These are phyloP conservation scores for Athrips mouffetella DNA, from an alignment of 2,888 invertebrate species.

Conservation along the genomic window DNA sequence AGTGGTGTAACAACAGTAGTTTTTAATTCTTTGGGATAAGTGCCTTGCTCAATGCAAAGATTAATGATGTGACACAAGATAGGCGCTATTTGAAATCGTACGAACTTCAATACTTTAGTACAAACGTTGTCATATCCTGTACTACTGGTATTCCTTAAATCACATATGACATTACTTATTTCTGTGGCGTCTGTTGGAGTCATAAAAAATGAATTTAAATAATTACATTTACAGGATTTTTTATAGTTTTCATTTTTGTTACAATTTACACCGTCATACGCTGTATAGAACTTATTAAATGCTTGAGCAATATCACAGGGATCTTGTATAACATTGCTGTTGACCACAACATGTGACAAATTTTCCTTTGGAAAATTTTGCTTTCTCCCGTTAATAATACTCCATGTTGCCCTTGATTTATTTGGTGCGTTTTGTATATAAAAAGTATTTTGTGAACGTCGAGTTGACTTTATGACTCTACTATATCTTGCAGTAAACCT, in stretches of 20 bases:
- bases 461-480: not conserved
- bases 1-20: not conserved
- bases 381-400: not conserved
- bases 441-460: not conserved
- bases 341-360: not conserved
- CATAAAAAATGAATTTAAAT: not conserved
- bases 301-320: not conserved
- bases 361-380: not conserved
- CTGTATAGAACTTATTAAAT: not conserved
- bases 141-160: not conserved
- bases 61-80: not conserved
- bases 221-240: not conserved
- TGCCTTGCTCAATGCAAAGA: constrained; percentile 2
- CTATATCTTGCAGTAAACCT: not conserved
- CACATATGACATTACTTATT: not conserved
- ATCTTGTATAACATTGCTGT: not conserved
- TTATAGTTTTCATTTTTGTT: not conserved
- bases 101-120: constrained; percentile 1
- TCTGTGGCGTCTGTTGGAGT: not conserved
- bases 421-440: not conserved
- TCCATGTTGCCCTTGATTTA: not conserved
- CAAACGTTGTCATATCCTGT: not conserved
- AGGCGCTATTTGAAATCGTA: not conserved
- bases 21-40: not conserved
- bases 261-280: not conserved